Evolutionary conservation across 2,888 invertebrate species (phyloP).

Genomic region (Parelbella ahira): DNA sequence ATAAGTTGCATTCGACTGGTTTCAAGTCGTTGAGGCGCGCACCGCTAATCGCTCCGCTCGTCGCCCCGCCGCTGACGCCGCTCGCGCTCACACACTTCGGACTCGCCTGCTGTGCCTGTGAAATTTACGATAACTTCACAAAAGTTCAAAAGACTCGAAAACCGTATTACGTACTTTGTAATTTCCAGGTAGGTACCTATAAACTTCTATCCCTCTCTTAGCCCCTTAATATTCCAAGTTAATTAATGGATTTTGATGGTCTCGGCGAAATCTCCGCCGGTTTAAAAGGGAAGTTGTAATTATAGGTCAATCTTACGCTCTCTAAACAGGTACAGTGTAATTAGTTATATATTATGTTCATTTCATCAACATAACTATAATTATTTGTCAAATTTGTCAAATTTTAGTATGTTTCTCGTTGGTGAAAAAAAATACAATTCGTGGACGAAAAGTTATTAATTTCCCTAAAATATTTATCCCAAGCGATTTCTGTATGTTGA

Average conservation of each 20-base stretch:
- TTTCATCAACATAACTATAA: no score
- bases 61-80: conserved; percentile 45
- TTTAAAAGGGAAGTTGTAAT: conserved; percentile 58
- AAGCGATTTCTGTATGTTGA: no score
- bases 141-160: conserved; percentile 67
- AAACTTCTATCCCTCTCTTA: conserved; percentile 66
- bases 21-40: conserved; percentile 83
- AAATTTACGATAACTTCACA: conserved; percentile 63
- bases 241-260: conserved; percentile 75
- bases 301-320: conserved; percentile 47
- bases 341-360: no score
- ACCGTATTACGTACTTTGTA: conserved; percentile 70
- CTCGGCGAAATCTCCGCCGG: conserved; percentile 53
- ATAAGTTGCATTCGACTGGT: conserved; percentile 96
- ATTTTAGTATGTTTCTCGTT: no score
- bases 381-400: no score
- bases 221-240: conserved; percentile 72
- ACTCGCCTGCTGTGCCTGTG: conserved; percentile 67
- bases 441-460: no score
- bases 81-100: conserved; percentile 56
- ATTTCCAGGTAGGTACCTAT: conserved; percentile 66
- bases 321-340: conserved; percentile 36
- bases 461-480: no score
- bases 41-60: conserved; percentile 42
- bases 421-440: no score